Base-by-base conservation (phyloP, 2,113 vertebrate species). In the Morone saxatilis region DNA sequence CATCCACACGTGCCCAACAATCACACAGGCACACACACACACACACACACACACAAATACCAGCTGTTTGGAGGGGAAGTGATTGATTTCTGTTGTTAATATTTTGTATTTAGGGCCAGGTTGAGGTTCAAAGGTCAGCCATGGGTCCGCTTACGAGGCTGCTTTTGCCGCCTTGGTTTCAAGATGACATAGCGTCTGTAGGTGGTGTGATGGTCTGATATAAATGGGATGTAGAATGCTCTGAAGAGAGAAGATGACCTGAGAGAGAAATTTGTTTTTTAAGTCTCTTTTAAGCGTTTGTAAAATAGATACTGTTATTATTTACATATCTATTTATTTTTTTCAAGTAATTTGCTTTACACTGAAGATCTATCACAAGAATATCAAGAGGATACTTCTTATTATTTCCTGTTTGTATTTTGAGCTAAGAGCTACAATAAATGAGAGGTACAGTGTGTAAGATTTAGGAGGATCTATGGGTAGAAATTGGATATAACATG, bases 101-200 rank as follows among this genome's bases (percentile, higher is more conserved):
- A 57, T 76, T 73, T 80, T 71, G 48, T 56, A 31, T 63, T 62
- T 59, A 20, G 22, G 47, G 38, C 14, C 38, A 51, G 9, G 36
- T 13, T 50, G 2, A 31, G 16, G 48, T 59, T 57, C 25, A 68
- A 65, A 62, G 22, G 54, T 94, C 91, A 94, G 82, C 90, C 93
- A 4, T 92, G 92, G 57, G 72, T 85, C 48, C 92, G 89, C 43
- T 91, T 92, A 62, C 93, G 90, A 61, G 89, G 72, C 88, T 89
- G 92, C 90, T 93, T 95, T 81, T 92, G 89, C 59, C 93, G 87
- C 62, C 94, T 85, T 0, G 93, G 90, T 90, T 95, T 95, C 76
- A 95, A 85, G 78, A 95, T 94, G 68, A 93, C 81, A 12, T 94
- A 94, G 38, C 89, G 90, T n/a, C 84, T 90, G 88, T 93, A 94